Base-by-base conservation (phyloP, 2,797 vertebrate genomes). In the Dendrocincla fuliginosa region DNA sequence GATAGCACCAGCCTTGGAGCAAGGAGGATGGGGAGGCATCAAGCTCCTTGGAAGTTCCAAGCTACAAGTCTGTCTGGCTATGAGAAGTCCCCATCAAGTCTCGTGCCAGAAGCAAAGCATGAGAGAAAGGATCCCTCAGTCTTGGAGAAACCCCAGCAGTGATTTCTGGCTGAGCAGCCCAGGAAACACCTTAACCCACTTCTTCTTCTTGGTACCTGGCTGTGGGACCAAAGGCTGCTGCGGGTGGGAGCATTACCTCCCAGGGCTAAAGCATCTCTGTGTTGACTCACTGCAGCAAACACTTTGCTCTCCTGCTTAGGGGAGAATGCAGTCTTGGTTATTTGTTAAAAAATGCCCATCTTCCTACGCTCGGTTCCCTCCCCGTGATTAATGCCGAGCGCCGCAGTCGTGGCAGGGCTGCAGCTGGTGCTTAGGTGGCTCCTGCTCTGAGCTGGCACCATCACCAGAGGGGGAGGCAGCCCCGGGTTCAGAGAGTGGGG, bases 271-370 rank as follows among this genome's bases (percentile, higher is more conserved):
- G 67, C 39, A 50, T 41, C 85, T 55, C 64, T 19, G 25, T 22
- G 71, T 90, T 89, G 77, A 93, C 71, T 94, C 93, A 95, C 49
- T 35, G 67, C 78, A 89, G 86, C 80, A 90, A 75, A 70, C 44
- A 5, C 16, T 81, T 85, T 70, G 73, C 87, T 95, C 56, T 84
- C 77, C 42, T 47, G 74, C 86, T 86, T 27, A 41, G 63, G 33
- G 57, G 73, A 87, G 75, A 83, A 74, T 0, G 9, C 57, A 73
- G 73, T 17, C 65, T 44, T 8, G 55, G 73, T 89, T 63, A 87
- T 93, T 94, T 63, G 81, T 75, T 91, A 13, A 35, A 86, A 95
- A 93, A 67, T 92, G 88, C 52, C 95, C 86, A 24, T 41, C 91
- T 87, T 90, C 93, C 95, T 60, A 85, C 42, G 9, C 86, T 81